Evolutionary conservation across 2,888 invertebrate species (phyloP), one percentile per base, ranked within the genome.

Genomic region (Drosophila peninsularis): DNA sequence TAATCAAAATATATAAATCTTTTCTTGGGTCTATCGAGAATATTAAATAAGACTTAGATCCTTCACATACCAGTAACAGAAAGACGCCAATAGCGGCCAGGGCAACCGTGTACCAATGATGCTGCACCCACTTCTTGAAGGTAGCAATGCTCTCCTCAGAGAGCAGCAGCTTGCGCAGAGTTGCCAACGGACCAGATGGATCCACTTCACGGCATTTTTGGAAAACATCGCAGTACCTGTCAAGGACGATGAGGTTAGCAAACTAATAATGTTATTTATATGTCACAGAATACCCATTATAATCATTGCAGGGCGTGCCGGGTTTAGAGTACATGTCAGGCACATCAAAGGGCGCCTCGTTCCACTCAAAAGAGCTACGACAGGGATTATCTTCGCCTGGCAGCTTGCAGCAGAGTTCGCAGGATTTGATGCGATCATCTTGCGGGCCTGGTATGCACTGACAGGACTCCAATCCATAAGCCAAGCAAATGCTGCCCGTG

Each of bases 401-500:
- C 76, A 95, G 92, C 90, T 97, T 96, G 92, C 98, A 98, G 92
- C 98, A 98, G 73, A 98, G 94, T 93, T 98, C 97, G 92, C 98
- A 98, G 1, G 97, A 96, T 82, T 98, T 97, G 34, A 96, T 97
- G 75, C 96, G 94, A 84, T 95, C 94, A 91, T 98, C 97, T 82
- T 94, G 95, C 53, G 95, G 94, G 37, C 95, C 95, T 7, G 97
- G 95, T 80, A 96, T 95, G 92, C 98, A 98, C 92, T 98, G 98
- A 91, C 99, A 99, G 39, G 98, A 98, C 93, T 98, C 97, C 92
- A 99, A 94, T 13, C 98, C 98, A 91, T 98, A 98, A 5, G 97
- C 97, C 82, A 98, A 94, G 93, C 99, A 99, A 90, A 99, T 98
- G n/a, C 98, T 98, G 1, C 98, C 98, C 0, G 98, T 98, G 91